phyloP scores from a whole-genome alignment of 2,797 vertebrate genomes.

The Catamblyrhynchus diadema region DNA sequence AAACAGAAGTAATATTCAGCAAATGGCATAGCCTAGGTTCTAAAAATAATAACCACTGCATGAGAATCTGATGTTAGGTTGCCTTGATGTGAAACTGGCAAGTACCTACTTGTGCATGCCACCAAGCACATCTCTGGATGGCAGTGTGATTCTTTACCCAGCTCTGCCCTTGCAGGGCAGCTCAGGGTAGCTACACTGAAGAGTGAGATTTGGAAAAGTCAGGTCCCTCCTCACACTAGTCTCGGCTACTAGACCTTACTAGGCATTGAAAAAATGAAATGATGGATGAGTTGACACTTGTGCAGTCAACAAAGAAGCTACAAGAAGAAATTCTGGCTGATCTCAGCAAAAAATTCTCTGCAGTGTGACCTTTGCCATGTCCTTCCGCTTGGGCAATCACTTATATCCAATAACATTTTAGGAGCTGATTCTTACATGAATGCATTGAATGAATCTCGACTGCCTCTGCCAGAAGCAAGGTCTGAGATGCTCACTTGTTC shows the following conservation, averaged over 20 bases:
- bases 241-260: neutral
- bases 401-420: conserved; percentile 20
- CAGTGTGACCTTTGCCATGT: neutral
- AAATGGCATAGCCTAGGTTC: neutral
- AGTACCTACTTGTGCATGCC: neutral
- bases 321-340: conserved; percentile 13
- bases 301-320: neutral
- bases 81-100: neutral
- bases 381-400: conserved; percentile 30
- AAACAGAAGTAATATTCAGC: neutral
- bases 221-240: neutral
- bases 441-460: neutral
- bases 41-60: neutral
- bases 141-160: neutral
- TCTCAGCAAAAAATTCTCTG: neutral
- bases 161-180: neutral
- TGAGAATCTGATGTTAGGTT: neutral
- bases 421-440: neutral
- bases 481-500: neutral
- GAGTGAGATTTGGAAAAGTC: neutral
- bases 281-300: conserved; percentile 18
- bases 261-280: neutral
- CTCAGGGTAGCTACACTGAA: neutral
- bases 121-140: neutral
- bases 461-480: neutral